Conservation (phyloP, 2,113 vertebrate species). For the Thymallus thymallus region DNA sequence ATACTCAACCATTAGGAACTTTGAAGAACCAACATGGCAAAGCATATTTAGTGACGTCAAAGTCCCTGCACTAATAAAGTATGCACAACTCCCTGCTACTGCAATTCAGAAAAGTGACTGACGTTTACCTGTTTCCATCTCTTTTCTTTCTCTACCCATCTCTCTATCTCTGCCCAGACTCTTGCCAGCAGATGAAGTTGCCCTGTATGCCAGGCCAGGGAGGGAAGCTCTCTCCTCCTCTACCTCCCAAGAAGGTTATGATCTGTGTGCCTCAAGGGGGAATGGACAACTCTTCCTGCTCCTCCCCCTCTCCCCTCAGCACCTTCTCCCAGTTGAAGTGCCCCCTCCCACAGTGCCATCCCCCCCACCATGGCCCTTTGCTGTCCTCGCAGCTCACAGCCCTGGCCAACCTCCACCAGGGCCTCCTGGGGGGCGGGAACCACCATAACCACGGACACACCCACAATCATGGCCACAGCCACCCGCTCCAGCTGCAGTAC, state of each 20-base stretch:
- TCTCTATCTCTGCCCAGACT: slow-evolving; percentile 74
- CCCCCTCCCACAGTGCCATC: slow-evolving; percentile 70
- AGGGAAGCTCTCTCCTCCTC: slow-evolving; percentile 93
- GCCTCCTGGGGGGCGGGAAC: slow-evolving; percentile 6
- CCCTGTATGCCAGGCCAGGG: slow-evolving; percentile 82
- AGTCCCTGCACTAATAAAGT: no score
- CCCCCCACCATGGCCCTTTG: slow-evolving; percentile 79
- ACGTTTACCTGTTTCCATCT: not conserved
- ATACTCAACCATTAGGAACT: no score
- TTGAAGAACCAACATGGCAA: no score
- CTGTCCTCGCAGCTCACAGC: slow-evolving; percentile 81
- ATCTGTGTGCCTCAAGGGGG: slow-evolving; percentile 91
- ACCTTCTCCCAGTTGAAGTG: slow-evolving; percentile 86
- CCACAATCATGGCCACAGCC: slow-evolving; percentile 68
- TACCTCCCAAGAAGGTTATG: slow-evolving; percentile 99
- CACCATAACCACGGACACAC: slow-evolving; percentile 65
- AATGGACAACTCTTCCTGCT: slow-evolving; percentile 76
- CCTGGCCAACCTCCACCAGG: slow-evolving; percentile 57
- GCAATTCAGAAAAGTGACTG: not conserved
- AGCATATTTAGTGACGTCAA: no score
- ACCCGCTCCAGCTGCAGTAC: slow-evolving; percentile 91
- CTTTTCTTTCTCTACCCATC: not conserved
- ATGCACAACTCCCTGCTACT: no score
- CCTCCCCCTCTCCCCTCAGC: slow-evolving; percentile 67
- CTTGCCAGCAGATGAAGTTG: slow-evolving; percentile 92